Percentiles rank a stretch among this genome's conserved stretches.
Conservation (phyloP, 92 coral and sea anemone species). For the Zoanthus gigantus region DNA sequence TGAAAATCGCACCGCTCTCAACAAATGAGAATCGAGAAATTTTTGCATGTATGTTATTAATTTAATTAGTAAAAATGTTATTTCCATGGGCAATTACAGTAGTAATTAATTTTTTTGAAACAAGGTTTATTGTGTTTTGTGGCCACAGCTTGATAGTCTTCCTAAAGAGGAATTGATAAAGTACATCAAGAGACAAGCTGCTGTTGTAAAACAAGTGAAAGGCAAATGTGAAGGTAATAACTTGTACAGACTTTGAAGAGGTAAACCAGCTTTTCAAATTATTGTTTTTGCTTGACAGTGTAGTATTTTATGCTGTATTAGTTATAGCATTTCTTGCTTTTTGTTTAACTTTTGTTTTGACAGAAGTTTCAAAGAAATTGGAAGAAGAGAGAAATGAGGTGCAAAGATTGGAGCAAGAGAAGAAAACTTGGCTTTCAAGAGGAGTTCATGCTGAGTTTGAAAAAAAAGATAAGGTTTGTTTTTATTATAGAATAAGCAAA, state of each 20-base stretch:
- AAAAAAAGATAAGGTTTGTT: slow-evolving; percentile 89
- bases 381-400: slow-evolving; percentile 81
- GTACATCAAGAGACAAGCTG: slow-evolving; percentile 86
- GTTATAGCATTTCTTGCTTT: background rate
- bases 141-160: slow-evolving; percentile 84
- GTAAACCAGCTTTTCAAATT: background rate
- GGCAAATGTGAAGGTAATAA: slow-evolving; percentile 87
- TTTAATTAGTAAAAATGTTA: too few relatives aligned
- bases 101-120: background rate
- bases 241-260: background rate
- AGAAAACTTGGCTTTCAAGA: slow-evolving; percentile 89
- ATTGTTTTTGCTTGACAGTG: background rate
- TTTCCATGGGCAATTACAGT: background rate
- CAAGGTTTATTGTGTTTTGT: background rate
- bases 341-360: background rate
- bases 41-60: too few relatives aligned
- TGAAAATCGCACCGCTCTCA: too few relatives aligned
- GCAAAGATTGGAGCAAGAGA: slow-evolving; percentile 81
- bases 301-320: background rate
- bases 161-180: slow-evolving; percentile 93
- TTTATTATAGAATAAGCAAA: background rate
- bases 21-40: too few relatives aligned
- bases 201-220: slow-evolving; percentile 83
- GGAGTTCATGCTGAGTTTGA: slow-evolving; percentile 99
- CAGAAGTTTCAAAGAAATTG: slow-evolving; percentile 74